Evolutionary conservation across 35 echinoderm and acorn worm species (phyloP).

Genomic region (Strongylocentrotus purpuratus): DNA sequence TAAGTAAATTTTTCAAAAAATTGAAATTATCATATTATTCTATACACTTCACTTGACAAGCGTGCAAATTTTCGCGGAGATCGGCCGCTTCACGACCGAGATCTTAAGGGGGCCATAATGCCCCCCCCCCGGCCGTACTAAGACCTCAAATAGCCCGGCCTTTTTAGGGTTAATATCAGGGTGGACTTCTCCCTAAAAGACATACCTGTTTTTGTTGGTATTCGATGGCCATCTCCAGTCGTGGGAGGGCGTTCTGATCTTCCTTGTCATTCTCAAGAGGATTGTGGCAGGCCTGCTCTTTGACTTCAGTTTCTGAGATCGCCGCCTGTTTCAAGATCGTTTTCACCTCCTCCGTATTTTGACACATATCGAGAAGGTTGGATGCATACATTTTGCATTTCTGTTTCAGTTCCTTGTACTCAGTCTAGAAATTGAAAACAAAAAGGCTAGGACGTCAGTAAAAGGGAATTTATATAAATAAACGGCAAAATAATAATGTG

Average conservation of each 20-base stretch:
- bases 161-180: too few species aligned
- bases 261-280: conserved; percentile 33
- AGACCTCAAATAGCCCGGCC: too few species aligned
- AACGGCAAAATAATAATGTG: not conserved
- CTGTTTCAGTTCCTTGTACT: conserved; percentile 71
- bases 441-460: not conserved
- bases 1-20: too few species aligned
- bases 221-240: conserved; percentile 78
- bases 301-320: conserved; percentile 50
- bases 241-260: conserved; percentile 46
- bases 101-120: too few species aligned
- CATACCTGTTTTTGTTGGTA: conserved; percentile 96
- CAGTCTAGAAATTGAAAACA: conserved; percentile 58
- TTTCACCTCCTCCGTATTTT: conserved; percentile 88
- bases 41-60: too few species aligned
- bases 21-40: too few species aligned
- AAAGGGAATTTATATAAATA: not conserved
- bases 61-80: too few species aligned
- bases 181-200: not conserved
- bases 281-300: not conserved
- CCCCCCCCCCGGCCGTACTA: too few species aligned
- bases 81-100: too few species aligned
- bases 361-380: conserved; percentile 96
- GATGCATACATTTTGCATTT: conserved; percentile 94
- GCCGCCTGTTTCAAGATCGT: conserved; percentile 79